Evolutionary conservation across 1,140 invertebrate genomes (phyloP), one percentile per base, ranked within the genome.

Genomic region (Magallana angulata): DNA sequence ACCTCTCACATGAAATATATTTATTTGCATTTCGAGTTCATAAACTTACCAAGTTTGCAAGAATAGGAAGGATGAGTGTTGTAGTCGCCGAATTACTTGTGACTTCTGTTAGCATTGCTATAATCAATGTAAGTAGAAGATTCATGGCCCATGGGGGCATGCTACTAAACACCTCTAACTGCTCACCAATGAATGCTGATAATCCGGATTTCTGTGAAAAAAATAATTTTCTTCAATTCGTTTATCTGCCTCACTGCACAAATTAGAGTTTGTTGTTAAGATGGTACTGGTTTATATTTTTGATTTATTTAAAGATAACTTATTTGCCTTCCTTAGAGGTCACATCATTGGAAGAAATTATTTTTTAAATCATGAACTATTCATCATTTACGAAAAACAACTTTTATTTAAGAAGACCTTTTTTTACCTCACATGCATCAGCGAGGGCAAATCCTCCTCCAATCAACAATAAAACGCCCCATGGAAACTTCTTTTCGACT

Each of bases 401-500:
- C 36, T 48, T 48, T 48, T 48, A 48, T 48, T 48, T 48, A 48
- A 48, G 5, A 48, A 48, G 36, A 4, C 36, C 36, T 48, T 48
- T 48, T 24, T 48, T 48, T 87, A 89, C 88, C 82, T 86, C 82
- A 85, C 85, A 85, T 7, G 85, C 88, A 64, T 89, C 85, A 16
- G 88, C 98, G 18, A 98, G 95, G 0, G 98, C 97, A 93, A 98
- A 98, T 0, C 98, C 98, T 83, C 97, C 97, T 62, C 97, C 96
- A 4, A 95, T 87, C 4, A 96, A 91, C 0, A 96, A 57, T 0
- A 96, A 89, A 1, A 95, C 92, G n/a, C 94, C 94, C 95, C 95
- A 96, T 0, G 95, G 93, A 7, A 95, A 90, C 62, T 94, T 93
- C 71, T 91, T 89, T 30, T 94, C 93, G 11, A 94, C 92, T 7